These are phyloP conservation scores for Achatina immaculata DNA, from an alignment of 1,140 invertebrate genomes.

Conservation along the genomic window DNA sequence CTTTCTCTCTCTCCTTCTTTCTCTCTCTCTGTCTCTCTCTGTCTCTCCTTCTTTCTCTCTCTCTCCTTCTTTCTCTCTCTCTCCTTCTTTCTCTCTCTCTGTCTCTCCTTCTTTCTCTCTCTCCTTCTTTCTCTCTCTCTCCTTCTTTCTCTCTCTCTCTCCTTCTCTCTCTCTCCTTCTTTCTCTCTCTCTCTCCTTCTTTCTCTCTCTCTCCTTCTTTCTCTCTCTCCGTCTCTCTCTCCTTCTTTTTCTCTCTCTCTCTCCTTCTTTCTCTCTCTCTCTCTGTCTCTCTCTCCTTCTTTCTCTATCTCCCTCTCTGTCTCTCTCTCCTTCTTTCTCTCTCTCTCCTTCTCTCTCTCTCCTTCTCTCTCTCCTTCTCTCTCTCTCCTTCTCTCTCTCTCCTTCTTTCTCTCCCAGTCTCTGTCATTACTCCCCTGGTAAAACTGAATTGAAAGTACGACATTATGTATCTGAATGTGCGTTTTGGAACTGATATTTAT, in stretches of 20 bases:
- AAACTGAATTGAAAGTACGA: too few relatives aligned
- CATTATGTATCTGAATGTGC: too few relatives aligned
- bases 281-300: not conserved
- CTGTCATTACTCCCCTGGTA: too few relatives aligned
- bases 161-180: not conserved
- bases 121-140: not conserved
- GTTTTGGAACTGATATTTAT: too few relatives aligned
- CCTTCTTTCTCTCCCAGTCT: too few relatives aligned
- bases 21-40: too few relatives aligned
- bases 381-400: too few relatives aligned
- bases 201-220: not conserved
- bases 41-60: not conserved
- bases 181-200: not conserved
- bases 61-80: not conserved
- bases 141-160: not conserved
- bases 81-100: not conserved
- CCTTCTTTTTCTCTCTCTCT: not conserved
- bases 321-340: not conserved
- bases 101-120: too few relatives aligned
- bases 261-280: not conserved
- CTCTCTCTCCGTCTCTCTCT: not conserved
- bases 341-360: not conserved
- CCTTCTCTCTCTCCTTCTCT: too few relatives aligned
- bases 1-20: too few relatives aligned
- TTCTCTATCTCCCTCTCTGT: not conserved